Conservation (phyloP, 2,113 vertebrate species). For the Xiphorhynchus elegans region DNA sequence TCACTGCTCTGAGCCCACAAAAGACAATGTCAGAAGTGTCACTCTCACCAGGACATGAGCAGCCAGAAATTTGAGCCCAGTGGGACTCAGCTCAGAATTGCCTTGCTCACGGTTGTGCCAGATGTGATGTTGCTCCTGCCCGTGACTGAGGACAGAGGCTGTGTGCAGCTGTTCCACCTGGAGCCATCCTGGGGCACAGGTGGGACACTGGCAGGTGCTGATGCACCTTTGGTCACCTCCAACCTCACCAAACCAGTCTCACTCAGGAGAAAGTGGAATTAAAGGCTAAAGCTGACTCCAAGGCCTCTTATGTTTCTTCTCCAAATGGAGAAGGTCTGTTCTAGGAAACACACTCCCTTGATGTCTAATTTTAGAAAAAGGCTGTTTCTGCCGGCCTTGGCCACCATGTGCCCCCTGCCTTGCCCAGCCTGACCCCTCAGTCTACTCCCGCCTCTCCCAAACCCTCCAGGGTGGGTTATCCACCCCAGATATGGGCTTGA, state of each 20-base stretch:
- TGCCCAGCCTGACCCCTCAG: neutral
- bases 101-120: accelerated
- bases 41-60: neutral
- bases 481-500: neutral
- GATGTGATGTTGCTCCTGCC: neutral
- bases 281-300: neutral
- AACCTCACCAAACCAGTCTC: neutral
- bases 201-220: neutral
- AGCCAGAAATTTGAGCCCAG: neutral
- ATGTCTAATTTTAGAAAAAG: neutral
- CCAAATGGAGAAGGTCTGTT: neutral
- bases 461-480: neutral
- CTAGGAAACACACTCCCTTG: neutral
- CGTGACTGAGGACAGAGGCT: accelerated
- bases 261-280: neutral
- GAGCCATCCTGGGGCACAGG: neutral
- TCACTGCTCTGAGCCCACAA: neutral
- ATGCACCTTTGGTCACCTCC: neutral
- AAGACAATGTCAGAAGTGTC: neutral
- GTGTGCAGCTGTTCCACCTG: accelerated
- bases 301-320: neutral
- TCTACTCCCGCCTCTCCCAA: neutral
- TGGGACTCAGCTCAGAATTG: neutral
- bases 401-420: neutral
- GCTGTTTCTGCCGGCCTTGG: neutral